phyloP scores from a whole-genome alignment of 2,888 invertebrate species.

The Steinernema hermaphroditum region DNA sequence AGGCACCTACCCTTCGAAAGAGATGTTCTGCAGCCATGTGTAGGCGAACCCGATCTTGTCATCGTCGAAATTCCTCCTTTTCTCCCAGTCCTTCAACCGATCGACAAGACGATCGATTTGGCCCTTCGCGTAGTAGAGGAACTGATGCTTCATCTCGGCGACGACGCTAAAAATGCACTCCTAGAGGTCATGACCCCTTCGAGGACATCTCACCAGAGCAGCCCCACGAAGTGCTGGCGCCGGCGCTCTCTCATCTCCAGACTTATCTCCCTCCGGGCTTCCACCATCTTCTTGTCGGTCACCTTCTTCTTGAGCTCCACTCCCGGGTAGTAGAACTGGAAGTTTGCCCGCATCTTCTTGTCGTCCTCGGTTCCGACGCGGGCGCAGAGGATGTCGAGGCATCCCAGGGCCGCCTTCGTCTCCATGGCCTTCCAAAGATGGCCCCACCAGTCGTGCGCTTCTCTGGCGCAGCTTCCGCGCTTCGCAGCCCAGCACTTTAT shows the following conservation, averaged over 20 bases:
- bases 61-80: not conserved
- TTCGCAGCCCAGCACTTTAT: not conserved
- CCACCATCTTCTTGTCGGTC: not conserved
- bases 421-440: not conserved
- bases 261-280: not conserved
- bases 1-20: not conserved
- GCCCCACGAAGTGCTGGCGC: not conserved
- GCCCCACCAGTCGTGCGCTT: not conserved
- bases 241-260: not conserved
- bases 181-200: not conserved
- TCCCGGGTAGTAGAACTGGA: not conserved
- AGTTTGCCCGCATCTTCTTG: not conserved
- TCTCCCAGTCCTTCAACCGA: not conserved
- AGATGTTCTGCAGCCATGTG: not conserved
- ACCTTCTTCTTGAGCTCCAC: not conserved
- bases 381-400: not conserved
- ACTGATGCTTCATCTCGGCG: not conserved
- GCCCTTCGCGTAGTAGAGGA: not conserved
- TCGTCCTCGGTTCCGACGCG: conserved; percentile 28
- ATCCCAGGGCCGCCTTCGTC: not conserved
- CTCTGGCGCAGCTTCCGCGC: not conserved
- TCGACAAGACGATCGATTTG: not conserved
- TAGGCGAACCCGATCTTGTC: not conserved
- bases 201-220: not conserved
- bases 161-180: not conserved